These are phyloP conservation scores for Rhea americana DNA, from an alignment of 2,113 vertebrate species.

Conservation along the genomic window DNA sequence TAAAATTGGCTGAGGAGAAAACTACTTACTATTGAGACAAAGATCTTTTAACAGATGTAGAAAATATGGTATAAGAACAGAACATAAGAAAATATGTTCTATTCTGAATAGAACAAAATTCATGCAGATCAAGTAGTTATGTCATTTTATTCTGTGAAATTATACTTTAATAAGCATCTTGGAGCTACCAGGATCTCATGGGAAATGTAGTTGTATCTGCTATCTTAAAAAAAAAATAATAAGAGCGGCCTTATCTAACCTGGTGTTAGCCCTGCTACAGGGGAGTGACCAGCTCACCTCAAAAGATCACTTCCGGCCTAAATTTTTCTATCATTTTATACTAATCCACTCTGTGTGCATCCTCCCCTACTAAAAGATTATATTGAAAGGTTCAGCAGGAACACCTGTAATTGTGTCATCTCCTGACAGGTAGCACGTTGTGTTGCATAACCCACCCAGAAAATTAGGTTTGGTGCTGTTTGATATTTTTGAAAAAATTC, in stretches of 20 bases:
- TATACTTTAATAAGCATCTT: background rate
- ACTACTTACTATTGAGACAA: background rate
- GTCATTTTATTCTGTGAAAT: background rate
- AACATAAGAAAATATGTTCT: no score
- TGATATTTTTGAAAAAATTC: background rate
- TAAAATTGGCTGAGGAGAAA: background rate
- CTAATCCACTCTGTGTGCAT: background rate
- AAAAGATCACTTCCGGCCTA: background rate
- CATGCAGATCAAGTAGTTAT: background rate
- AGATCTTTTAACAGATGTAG: fast-evolving
- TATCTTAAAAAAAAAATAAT: background rate
- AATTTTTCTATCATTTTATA: background rate
- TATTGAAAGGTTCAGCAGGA: background rate
- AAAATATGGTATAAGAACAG: background rate
- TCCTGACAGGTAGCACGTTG: background rate
- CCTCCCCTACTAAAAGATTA: background rate
- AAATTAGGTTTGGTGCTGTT: background rate
- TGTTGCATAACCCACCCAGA: background rate
- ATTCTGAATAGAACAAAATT: background rate
- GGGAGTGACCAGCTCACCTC: background rate
- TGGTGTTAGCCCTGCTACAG: background rate
- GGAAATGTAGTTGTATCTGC: background rate
- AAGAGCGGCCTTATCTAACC: background rate
- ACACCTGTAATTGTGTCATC: background rate
- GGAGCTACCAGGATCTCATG: background rate